These are phyloP conservation scores for Brotula barbata DNA, from an alignment of 2,797 vertebrate genomes.

Conservation along the genomic window DNA sequence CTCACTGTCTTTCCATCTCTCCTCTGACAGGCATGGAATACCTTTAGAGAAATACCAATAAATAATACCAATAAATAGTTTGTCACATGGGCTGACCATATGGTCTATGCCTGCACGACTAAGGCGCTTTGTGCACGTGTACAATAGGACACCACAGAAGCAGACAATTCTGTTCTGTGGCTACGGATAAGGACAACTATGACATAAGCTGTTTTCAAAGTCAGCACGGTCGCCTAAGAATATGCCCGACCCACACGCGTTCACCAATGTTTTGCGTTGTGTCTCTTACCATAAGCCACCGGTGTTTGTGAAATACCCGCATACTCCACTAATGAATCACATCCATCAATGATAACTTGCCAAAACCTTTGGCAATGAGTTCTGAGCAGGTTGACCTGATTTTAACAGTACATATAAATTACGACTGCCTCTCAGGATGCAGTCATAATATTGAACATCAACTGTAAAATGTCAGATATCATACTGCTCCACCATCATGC, in stretches of 20 bases:
- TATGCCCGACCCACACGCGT: conserved; percentile 67
- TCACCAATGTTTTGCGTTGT: conserved; percentile 57
- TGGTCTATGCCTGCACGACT: conserved; percentile 65
- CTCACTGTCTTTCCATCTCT: conserved; percentile 36
- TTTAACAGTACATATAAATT: conserved; percentile 12
- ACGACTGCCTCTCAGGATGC: conserved; percentile 7
- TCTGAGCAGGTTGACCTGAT: conserved; percentile 15
- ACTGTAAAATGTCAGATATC: too few relatives aligned
- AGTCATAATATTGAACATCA: background rate
- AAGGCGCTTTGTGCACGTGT: conserved; percentile 50
- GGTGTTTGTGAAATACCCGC: background rate
- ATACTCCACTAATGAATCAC: background rate
- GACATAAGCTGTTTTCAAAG: conserved; percentile 53
- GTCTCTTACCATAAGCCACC: conserved; percentile 64
- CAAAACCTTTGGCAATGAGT: conserved; percentile 10
- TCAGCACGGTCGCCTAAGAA: conserved; percentile 60
- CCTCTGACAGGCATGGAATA: conserved; percentile 48
- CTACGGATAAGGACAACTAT: conserved; percentile 35
- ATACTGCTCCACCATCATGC: too few relatives aligned
- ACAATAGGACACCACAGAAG: conserved; percentile 38
- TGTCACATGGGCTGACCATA: conserved; percentile 61
- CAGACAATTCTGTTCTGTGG: conserved; percentile 43
- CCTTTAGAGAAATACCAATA: conserved; percentile 60
- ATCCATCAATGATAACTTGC: conserved; percentile 2
- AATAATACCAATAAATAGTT: conserved; percentile 59